Evolutionary conservation across 2,113 vertebrate genomes (phyloP), one percentile per base, ranked within the genome.

Genomic region (Panthera uncia): DNA sequence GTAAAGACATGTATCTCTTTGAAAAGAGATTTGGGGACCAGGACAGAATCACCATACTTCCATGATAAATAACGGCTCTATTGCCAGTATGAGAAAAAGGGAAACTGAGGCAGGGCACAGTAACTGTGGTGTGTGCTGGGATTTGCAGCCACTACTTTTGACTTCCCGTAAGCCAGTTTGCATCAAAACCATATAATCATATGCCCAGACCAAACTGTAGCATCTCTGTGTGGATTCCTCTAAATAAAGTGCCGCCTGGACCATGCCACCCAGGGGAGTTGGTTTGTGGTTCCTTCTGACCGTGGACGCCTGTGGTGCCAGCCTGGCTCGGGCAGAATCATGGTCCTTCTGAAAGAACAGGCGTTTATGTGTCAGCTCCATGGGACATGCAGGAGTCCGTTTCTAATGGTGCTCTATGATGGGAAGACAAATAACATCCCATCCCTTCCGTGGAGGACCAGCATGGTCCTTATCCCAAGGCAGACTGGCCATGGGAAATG

Each of bases 201-300:
- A 78, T 41, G 38, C 48, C 57, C 78, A 87, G 80, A 74, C 94
- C 1, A 10, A 73, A 97, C 96, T 66, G 95, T 88, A 85, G 71
- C 92, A 79, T 97, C 94, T 86, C 96, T 98, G 89, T 97, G 97
- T 86, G 78, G 83, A 95, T 61, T 87, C 96, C 55, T 96, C 97
- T 97, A 98, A 98, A 98, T 97, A 96, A 97, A 97, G 91, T 19
- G 0, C 68, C 1, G 10, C 61, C 94, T 14, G 55, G 94, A 81
- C 95, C 57, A 3, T 69, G 95, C 94, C 94, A 85, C 94, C 95
- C 96, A 90, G 55, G 80, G 68, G 80, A 91, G 66, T 68, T 96
- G 94, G 97, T 97, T 48, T 98, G 97, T 97, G 98, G 97, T 96
- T 98, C 92, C 68, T 73, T 80, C 95, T 36, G 57, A 63, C 91